Percentiles rank a stretch among this genome's conserved stretches.
phyloP scores from a whole-genome alignment of 1,140 invertebrate genomes.

The Grapholita molesta region DNA sequence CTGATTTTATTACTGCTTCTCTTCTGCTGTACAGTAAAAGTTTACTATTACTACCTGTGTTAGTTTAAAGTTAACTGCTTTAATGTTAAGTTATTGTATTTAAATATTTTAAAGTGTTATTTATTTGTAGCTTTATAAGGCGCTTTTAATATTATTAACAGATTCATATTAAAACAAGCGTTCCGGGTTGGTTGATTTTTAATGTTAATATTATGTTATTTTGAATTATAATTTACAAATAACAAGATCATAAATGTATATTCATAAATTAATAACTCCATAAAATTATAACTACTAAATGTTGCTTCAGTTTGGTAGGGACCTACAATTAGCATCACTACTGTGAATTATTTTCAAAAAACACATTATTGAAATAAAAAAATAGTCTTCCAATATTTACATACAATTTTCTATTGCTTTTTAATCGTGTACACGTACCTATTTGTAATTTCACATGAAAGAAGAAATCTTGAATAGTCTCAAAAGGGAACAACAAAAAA shows the following conservation, averaged over 20 bases:
- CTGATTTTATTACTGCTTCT: not conserved
- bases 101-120: slow-evolving; percentile 76
- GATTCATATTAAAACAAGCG: slow-evolving; percentile 11
- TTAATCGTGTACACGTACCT: slow-evolving; percentile 25
- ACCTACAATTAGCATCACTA: no score
- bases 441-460: not conserved
- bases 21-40: slow-evolving; percentile 31
- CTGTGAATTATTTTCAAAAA: slow-evolving; percentile 34
- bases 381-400: slow-evolving; percentile 74
- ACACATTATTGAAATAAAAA: slow-evolving; percentile 47
- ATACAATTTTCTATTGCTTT: slow-evolving; percentile 31
- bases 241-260: slow-evolving; percentile 43
- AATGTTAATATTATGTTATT: not conserved
- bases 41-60: slow-evolving; percentile 33
- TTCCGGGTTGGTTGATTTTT: not conserved
- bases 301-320: no score
- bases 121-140: slow-evolving; percentile 75
- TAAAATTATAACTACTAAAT: no score
- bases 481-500: not conserved
- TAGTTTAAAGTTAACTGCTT: slow-evolving; percentile 69
- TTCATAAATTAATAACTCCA: slow-evolving; percentile 54
- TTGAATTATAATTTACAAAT: no score
- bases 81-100: slow-evolving; percentile 76
- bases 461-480: no score
- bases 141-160: slow-evolving; percentile 61